Evolutionary conservation across 1,140 invertebrate genomes (phyloP).

Genomic region (Zaprionus camerounensis): DNA sequence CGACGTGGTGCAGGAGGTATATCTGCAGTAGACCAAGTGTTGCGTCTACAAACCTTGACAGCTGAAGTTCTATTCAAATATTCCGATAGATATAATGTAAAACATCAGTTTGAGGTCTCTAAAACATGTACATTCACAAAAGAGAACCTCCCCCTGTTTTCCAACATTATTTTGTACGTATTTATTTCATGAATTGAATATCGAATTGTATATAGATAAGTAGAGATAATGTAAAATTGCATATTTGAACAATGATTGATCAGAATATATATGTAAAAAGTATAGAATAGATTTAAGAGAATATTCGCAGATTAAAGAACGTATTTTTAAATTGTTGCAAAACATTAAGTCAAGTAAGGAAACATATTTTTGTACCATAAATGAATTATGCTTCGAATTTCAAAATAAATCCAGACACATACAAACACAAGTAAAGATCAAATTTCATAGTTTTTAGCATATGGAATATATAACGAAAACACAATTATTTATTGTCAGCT

Average conservation of each 20-base stretch:
- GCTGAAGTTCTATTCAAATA: background rate
- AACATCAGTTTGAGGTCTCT: background rate
- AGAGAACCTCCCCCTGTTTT: background rate
- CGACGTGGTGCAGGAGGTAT: slow-evolving; percentile 77
- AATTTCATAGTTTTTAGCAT: slow-evolving; percentile 20
- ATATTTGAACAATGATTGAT: slow-evolving; percentile 13
- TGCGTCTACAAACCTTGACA: background rate
- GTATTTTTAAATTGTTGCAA: slow-evolving; percentile 32
- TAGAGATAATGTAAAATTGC: slow-evolving; percentile 6
- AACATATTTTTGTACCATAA: slow-evolving; percentile 73
- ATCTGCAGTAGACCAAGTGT: slow-evolving; percentile 57
- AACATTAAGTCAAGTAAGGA: slow-evolving; percentile 35
- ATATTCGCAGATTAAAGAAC: slow-evolving; percentile 17
- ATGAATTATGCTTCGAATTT: slow-evolving; percentile 53
- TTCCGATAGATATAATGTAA: background rate
- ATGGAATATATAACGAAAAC: slow-evolving; percentile 22
- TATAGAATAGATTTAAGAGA: slow-evolving; percentile 25
- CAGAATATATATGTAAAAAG: slow-evolving; percentile 38
- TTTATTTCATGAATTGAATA: slow-evolving; percentile 4
- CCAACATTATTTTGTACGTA: slow-evolving; percentile 4
- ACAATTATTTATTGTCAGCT: slow-evolving; percentile 56
- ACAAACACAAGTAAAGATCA: slow-evolving; percentile 9
- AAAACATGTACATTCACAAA: background rate
- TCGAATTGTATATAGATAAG: slow-evolving; percentile 38
- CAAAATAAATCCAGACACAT: slow-evolving; percentile 15